Evolutionary conservation across 37 sponge, comb jelly and placozoan species (phyloP).

Genomic region (Petrosia ficiformis): DNA sequence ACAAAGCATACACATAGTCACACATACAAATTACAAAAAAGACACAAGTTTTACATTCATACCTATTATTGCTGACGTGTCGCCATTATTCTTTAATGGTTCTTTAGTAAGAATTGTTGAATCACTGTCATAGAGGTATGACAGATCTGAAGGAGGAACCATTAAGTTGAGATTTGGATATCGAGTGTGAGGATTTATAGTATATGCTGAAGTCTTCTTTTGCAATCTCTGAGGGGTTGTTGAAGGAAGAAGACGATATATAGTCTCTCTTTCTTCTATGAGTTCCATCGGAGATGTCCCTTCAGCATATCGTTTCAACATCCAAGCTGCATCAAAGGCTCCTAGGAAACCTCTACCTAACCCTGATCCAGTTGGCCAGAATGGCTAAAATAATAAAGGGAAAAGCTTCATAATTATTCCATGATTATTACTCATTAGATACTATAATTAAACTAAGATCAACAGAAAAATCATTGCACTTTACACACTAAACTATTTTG

Average conservation of each 20-base stretch:
- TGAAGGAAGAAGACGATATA: slow-evolving; percentile 78
- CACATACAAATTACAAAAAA: too few relatives aligned
- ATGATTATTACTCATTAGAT: too few relatives aligned
- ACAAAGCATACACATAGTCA: too few relatives aligned
- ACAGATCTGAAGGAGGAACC: slow-evolving; percentile 53
- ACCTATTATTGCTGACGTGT: too few relatives aligned
- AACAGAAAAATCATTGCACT: too few relatives aligned
- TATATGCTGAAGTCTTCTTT: slow-evolving; percentile 55
- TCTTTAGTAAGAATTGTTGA: background rate
- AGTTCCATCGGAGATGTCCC: slow-evolving; percentile 64
- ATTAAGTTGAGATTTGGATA: slow-evolving; percentile 56
- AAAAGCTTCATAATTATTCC: background rate
- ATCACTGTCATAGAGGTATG: slow-evolving; percentile 68
- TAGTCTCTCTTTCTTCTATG: slow-evolving; percentile 73
- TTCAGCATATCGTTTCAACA: slow-evolving; percentile 76
- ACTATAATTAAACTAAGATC: too few relatives aligned
- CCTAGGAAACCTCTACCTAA: slow-evolving; percentile 90
- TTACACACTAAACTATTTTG: background rate
- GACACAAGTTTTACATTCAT: too few relatives aligned
- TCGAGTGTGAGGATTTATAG: slow-evolving; percentile 88
- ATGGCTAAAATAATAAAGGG: slow-evolving; percentile 59
- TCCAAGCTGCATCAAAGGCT: slow-evolving; percentile 89
- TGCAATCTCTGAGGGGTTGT: slow-evolving; percentile 67
- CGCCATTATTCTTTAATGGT: too few relatives aligned
- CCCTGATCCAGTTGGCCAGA: slow-evolving; percentile 96